A percentile compares a stretch with the other conserved stretches of the same genome.
Conservation (phyloP, 2,888 invertebrate species). For the Drosophila diplacantha region DNA sequence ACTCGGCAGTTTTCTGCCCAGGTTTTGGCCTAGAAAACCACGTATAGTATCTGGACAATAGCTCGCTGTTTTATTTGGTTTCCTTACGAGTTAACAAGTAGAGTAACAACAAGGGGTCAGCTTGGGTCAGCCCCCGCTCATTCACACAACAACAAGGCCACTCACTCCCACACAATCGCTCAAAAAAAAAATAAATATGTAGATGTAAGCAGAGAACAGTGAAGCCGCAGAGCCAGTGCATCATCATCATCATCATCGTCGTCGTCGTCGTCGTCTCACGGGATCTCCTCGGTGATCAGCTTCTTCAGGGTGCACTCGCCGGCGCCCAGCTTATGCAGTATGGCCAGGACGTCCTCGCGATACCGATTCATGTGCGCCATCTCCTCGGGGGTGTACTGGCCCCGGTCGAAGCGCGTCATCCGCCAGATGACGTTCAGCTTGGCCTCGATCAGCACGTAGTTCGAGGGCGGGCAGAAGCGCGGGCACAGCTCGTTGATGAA, state of each 20-base stretch:
- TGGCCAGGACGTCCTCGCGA: constrained; percentile 75
- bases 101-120: constrained; percentile 20
- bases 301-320: constrained; percentile 77
- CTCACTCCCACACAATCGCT: constrained; percentile 8
- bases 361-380: constrained; percentile 73
- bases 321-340: constrained; percentile 75
- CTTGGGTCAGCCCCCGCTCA: constrained; percentile 2
- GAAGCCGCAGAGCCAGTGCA: not conserved
- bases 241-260: not conserved
- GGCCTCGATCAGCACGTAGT: constrained; percentile 77
- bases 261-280: no score
- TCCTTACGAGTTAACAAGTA: constrained; percentile 46
- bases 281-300: constrained; percentile 74
- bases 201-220: not conserved
- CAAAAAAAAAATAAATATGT: constrained; percentile 2
- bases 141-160: constrained; percentile 2
- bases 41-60: not conserved
- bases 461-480: constrained; percentile 75
- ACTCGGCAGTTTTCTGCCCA: no score
- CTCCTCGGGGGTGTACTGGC: constrained; percentile 72
- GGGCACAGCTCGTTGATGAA: constrained; percentile 76
- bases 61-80: constrained; percentile 51
- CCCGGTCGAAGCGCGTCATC: constrained; percentile 70
- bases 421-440: constrained; percentile 77
- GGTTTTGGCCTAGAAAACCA: no score